A percentile compares a stretch with the other conserved stretches of the same genome.
phyloP scores from a whole-genome alignment of 2,797 vertebrate species.

The Hypotaenidia okinawae region DNA sequence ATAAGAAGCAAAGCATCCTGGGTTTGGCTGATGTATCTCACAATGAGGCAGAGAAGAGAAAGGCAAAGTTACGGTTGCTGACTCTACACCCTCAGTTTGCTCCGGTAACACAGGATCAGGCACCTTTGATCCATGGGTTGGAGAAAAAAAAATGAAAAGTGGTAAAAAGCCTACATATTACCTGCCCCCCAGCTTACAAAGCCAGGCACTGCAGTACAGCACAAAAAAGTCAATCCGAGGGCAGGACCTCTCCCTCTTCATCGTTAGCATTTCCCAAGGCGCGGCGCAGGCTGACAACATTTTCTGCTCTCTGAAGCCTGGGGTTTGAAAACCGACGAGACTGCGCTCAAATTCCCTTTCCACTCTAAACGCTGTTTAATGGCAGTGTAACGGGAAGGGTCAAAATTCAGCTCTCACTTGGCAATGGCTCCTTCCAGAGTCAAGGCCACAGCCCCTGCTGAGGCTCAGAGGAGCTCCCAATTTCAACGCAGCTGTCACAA shows the following conservation, averaged over 20 bases:
- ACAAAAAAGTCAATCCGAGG: neutral
- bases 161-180: neutral
- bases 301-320: neutral
- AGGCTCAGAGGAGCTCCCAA: neutral
- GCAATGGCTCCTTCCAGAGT: neutral
- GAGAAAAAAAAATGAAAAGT: neutral
- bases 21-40: neutral
- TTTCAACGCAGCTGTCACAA: neutral
- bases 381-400: neutral
- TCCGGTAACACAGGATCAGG: neutral
- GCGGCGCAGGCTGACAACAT: fast-evolving
- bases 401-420: neutral
- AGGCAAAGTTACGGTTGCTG: neutral
- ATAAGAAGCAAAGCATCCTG: neutral
- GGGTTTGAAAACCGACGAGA: neutral
- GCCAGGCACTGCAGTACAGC: neutral
- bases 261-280: neutral
- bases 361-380: neutral
- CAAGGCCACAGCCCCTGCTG: neutral
- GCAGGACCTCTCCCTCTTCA: neutral
- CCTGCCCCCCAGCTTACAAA: neutral
- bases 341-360: neutral
- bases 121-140: neutral
- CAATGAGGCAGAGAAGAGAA: neutral
- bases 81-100: neutral